Base-by-base conservation (phyloP, 2,113 vertebrate species). In the Amia ocellicauda region DNA sequence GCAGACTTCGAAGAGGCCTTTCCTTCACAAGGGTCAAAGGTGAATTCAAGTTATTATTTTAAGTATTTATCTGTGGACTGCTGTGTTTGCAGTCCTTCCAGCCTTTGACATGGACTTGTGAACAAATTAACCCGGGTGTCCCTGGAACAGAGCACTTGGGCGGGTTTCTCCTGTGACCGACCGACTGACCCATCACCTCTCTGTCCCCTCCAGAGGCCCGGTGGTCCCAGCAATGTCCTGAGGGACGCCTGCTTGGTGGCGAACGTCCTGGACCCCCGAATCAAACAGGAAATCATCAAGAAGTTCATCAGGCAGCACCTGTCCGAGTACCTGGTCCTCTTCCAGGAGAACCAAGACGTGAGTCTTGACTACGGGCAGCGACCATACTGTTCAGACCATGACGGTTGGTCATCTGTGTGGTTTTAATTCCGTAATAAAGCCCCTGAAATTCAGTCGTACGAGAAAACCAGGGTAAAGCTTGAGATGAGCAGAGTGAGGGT, bases 321-420 rank as follows among this genome's bases (percentile, higher is more conserved):
- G 29, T 97, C 94, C 0, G 97, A 99, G 71, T 99, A 99, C 68
- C 84, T 95, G 59, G 94, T 99, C 47, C 92, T 99, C 36, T 99
- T 99, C 85, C 97, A 99, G 81, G 97, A 99, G 85, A 98, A 99
- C 80, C 96, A 98, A 86, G 97, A 98, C 64, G 97, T 98, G 79
- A 93, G 94, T 80, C 58, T 52, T 11, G 20, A 36, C 5, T 36
- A 36, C 5, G 31, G 31, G 5, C 31, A 36, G 31, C 31, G n/a
- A n/a, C n/a, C n/a, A n/a, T n/a, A n/a, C n/a, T n/a, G n/a, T n/a
- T n/a, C n/a, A n/a, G n/a, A n/a, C n/a, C n/a, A n/a, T n/a, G n/a
- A n/a, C n/a, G n/a, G n/a, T n/a, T n/a, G n/a, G n/a, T n/a, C n/a
- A n/a, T n/a, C n/a, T n/a, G n/a, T n/a, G n/a, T n/a, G n/a, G n/a